phyloP scores from a whole-genome alignment of 2,113 vertebrate species.

The Catharus fuscescens region DNA sequence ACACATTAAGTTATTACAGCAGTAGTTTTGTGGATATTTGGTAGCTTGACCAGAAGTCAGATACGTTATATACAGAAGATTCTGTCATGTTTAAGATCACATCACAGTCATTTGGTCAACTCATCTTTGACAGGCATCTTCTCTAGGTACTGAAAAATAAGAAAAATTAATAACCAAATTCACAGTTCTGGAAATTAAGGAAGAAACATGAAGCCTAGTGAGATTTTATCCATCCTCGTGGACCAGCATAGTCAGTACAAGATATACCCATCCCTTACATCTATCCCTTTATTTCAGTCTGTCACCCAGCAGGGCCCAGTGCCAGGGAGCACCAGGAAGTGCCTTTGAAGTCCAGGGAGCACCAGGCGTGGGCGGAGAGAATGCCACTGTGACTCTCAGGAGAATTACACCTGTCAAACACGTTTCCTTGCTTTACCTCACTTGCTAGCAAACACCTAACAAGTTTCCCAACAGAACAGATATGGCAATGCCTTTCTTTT shows the following conservation, averaged over 20 bases:
- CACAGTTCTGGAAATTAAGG: not conserved
- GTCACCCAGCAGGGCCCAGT: not conserved
- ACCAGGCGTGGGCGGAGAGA: not conserved
- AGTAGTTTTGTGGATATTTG: not conserved
- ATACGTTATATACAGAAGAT: not conserved
- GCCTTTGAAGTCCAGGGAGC: not conserved
- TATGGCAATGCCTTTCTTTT: not conserved
- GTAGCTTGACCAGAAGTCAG: not conserved
- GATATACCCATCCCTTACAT: not conserved
- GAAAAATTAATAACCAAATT: not conserved
- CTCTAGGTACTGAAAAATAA: not conserved
- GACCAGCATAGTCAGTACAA: not conserved
- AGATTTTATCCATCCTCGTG: not conserved
- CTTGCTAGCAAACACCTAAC: not conserved
- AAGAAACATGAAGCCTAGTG: not conserved
- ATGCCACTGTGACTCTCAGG: not conserved
- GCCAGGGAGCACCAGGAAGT: not conserved
- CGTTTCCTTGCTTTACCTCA: not conserved
- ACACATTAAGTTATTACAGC: not conserved
- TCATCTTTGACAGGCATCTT: not conserved
- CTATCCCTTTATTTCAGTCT: not conserved
- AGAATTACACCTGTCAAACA: not conserved
- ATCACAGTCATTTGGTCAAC: not conserved
- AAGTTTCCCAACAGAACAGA: not conserved
- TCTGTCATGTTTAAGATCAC: not conserved